Conservation (phyloP, 2,797 vertebrate species). For the Ispidina picta region DNA sequence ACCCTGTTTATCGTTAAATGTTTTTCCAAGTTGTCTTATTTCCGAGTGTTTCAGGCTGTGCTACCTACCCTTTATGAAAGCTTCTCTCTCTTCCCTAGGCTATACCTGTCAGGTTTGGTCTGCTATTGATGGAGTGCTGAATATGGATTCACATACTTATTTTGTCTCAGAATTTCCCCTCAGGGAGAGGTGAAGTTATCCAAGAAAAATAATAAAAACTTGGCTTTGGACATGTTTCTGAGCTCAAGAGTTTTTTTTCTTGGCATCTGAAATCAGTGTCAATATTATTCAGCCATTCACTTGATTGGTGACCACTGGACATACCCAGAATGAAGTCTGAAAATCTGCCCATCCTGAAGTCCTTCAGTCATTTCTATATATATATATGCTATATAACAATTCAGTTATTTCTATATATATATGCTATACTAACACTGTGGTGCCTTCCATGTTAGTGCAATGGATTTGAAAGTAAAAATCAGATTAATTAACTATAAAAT, state of each 20-base stretch:
- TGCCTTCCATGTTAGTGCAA: not conserved
- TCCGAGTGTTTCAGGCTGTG: conserved; percentile 21
- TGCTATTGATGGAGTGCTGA: conserved; percentile 19
- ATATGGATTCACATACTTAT: conserved; percentile 24
- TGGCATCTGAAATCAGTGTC: not conserved
- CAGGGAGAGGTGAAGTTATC: not conserved
- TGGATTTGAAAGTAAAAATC: not conserved
- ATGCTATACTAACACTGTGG: not conserved
- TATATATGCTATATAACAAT: not conserved
- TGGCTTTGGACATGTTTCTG: not conserved
- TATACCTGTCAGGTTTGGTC: conserved; percentile 52
- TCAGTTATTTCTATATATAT: not conserved
- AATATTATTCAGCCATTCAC: not conserved
- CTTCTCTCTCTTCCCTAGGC: conserved; percentile 45
- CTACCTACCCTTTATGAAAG: conserved; percentile 33
- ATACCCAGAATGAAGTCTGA: not conserved
- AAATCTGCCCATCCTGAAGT: not conserved
- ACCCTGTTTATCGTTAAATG: not conserved
- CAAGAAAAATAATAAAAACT: not conserved
- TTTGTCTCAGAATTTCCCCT: not conserved
- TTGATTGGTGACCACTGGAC: not conserved
- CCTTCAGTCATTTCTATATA: not conserved
- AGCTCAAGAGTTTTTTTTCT: not conserved
- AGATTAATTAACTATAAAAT: not conserved
- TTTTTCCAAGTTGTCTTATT: not conserved